Evolutionary conservation across 2,888 invertebrate species (phyloP).

Genomic region (Eupithecia centaureata): DNA sequence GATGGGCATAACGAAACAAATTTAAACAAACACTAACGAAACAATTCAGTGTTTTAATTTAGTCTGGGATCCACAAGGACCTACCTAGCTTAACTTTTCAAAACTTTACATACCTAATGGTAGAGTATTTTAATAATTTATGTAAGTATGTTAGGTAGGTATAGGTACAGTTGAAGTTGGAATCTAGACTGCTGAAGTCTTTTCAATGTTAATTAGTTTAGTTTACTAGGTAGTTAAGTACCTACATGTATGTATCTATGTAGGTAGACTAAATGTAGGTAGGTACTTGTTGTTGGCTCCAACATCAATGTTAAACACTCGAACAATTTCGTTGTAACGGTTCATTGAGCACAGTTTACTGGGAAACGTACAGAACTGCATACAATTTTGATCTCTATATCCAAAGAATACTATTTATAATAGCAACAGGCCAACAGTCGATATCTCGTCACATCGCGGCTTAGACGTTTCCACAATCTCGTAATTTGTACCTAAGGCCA

Average conservation of each 20-base stretch:
- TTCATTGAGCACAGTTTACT: constrained; percentile 55
- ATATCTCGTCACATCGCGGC: constrained; percentile 46
- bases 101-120: too few species aligned
- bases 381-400: constrained; percentile 45
- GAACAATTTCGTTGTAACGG: constrained; percentile 59
- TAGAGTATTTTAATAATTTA: background rate
- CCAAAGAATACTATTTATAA: constrained; percentile 44
- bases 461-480: constrained; percentile 51
- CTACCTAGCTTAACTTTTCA: background rate
- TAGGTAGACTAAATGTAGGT: background rate
- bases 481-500: constrained; percentile 50
- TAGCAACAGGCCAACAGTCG: constrained; percentile 44
- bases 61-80: background rate
- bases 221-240: background rate
- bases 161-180: too few species aligned
- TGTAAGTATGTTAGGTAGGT: background rate
- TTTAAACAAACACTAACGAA: too few species aligned
- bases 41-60: background rate
- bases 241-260: background rate
- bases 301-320: constrained; percentile 45
- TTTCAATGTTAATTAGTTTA: background rate
- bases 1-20: background rate
- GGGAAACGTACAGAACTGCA: constrained; percentile 46
- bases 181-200: background rate
- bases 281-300: constrained; percentile 1